Conservation (phyloP, 2,888 invertebrate species). For the Sphaerophoria rueppellii region DNA sequence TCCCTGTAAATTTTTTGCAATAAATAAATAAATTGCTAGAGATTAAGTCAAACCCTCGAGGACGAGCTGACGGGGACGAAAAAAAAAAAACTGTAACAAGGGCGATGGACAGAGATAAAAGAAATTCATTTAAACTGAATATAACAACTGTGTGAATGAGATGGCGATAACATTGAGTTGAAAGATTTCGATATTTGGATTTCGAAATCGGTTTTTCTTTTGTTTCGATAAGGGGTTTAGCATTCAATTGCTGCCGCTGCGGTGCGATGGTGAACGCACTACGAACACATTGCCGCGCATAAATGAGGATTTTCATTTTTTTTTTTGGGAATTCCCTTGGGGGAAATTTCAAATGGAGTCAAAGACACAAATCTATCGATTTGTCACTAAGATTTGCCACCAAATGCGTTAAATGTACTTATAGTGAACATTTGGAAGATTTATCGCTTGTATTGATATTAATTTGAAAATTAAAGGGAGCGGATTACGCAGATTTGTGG, state of each 20-base stretch:
- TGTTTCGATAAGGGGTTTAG: constrained; percentile 61
- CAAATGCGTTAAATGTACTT: constrained; percentile 21
- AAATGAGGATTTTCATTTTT: constrained; percentile 44
- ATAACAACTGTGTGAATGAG: constrained; percentile 36
- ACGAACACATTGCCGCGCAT: constrained; percentile 62
- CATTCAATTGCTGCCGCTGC: constrained; percentile 65
- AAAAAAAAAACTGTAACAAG: too few relatives aligned
- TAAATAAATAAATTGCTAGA: constrained; percentile 72
- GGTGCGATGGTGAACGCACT: too few relatives aligned
- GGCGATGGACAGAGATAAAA: constrained; percentile 46
- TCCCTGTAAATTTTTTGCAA: constrained; percentile 56
- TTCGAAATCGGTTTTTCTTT: constrained; percentile 30
- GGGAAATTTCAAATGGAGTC: constrained; percentile 19
- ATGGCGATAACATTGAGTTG: too few relatives aligned
- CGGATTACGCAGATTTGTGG: background rate
- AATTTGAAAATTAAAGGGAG: background rate
- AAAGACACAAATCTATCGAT: constrained; percentile 43
- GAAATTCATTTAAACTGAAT: constrained; percentile 44
- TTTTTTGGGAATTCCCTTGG: background rate
- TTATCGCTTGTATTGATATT: background rate
- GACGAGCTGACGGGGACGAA: too few relatives aligned
- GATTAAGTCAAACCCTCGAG: constrained; percentile 59
- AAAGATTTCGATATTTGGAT: constrained; percentile 2
- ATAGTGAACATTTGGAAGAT: background rate
- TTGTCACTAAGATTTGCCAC: constrained; percentile 50